Evolutionary conservation across 2,888 invertebrate genomes (phyloP), one percentile per base, ranked within the genome.

Genomic region (Dicranocentrus wangi): DNA sequence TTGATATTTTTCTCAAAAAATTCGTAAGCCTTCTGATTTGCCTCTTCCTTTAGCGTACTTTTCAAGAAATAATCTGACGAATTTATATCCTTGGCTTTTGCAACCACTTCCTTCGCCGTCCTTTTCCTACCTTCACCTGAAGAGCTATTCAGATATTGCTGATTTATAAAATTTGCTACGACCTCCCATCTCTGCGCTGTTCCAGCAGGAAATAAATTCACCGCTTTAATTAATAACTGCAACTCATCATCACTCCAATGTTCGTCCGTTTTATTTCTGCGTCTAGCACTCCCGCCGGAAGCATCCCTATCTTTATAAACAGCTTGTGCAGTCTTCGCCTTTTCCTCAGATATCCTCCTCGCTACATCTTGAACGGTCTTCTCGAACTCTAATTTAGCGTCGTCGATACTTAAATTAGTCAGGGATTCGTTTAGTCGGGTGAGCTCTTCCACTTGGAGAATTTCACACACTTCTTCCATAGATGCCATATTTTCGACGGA

Each of bases 151-250:
- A 19, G 88, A 91, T 92, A 25, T 90, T 92, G 87, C 92, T 97
- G 97, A 89, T 96, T 96, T 73, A 99, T 93, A 88, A 98, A 99
- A 88, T 96, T 95, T 0, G 98, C 95, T 2, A 99, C 96, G 0
- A 98, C 96, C 63, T 97, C 96, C 95, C 95, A 95, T 53, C 84
- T 51, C 28, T 86, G 83, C 21, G 63, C 82, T 0, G 99, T 99
- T 17, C 97, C 99, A 5, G 98, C 98, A 0, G 99, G 99, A 89
- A 98, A 99, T 2, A 99, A 89, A 89, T 99, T 99, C 0, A 99
- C 98, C 21, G 97, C 98, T 89, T 99, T 99, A 70, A 99, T 97
- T 1, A 99, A 91, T 60, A 96, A 90, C 88, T 96, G 95, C 21
- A 96, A 91, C 88, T 97, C 95, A 81, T 94, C 94, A 68, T 93